Evolutionary conservation across 1,140 invertebrate genomes (phyloP).

Genomic region (Drosophila pseudoananassae): DNA sequence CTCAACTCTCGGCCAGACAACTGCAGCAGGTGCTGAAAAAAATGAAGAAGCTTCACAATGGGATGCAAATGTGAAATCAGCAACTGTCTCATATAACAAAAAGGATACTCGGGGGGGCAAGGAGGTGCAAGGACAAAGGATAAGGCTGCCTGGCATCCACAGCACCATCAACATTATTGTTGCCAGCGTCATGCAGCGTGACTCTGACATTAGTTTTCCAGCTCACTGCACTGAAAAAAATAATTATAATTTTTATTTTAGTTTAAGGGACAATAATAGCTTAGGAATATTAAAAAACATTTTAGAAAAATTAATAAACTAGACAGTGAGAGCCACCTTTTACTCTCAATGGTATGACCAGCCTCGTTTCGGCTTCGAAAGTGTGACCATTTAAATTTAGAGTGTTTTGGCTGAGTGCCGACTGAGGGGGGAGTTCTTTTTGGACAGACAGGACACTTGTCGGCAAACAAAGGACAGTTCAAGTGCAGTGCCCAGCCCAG

Average conservation of each 20-base stretch:
- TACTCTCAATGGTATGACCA: neutral
- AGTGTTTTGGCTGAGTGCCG: neutral
- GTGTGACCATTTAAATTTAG: neutral
- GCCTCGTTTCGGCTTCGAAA: neutral
- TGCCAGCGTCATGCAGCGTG: slow-evolving; percentile 69
- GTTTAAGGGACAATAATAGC: too few species aligned
- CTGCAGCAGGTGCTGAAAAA: slow-evolving; percentile 19
- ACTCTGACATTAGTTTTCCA: slow-evolving; percentile 71
- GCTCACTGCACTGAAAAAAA: neutral
- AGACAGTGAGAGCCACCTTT: neutral
- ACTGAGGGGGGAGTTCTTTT: neutral
- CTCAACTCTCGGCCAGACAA: neutral
- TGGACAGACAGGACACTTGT: slow-evolving; percentile 23
- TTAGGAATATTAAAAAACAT: too few species aligned
- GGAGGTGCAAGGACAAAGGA: neutral
- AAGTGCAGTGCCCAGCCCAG: neutral
- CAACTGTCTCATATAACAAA: slow-evolving; percentile 34
- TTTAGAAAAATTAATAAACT: too few species aligned
- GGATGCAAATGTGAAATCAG: slow-evolving; percentile 63
- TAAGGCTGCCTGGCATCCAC: neutral
- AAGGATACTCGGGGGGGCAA: neutral
- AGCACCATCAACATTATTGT: slow-evolving; percentile 63
- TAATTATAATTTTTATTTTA: neutral
- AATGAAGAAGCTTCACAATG: slow-evolving; percentile 30
- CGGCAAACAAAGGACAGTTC: slow-evolving; percentile 29